phyloP scores from a whole-genome alignment of 2,797 vertebrate genomes.

The Botia kubotai region DNA sequence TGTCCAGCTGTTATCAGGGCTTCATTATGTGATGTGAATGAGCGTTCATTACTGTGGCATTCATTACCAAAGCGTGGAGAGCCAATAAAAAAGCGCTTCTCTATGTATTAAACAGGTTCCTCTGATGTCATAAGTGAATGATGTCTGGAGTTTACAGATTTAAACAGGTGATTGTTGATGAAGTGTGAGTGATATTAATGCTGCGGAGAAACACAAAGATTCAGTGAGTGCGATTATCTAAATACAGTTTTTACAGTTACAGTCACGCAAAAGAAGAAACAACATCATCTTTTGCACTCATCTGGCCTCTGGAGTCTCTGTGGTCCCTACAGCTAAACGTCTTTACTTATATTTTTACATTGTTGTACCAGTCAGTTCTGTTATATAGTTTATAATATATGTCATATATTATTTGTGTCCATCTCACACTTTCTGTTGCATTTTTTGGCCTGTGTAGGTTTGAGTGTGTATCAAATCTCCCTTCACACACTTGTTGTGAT shows the following conservation, averaged over 20 bases:
- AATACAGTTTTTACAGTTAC: slow-evolving; percentile 25
- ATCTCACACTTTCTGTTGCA: neutral
- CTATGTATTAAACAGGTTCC: slow-evolving; percentile 51
- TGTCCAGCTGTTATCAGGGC: slow-evolving; percentile 59
- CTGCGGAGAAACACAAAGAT: slow-evolving; percentile 15
- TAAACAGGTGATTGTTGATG: slow-evolving; percentile 5
- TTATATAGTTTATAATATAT: too few species aligned
- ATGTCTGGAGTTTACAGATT: slow-evolving; percentile 10
- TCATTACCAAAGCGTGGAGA: slow-evolving; percentile 56
- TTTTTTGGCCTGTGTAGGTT: neutral
- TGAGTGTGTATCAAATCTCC: neutral
- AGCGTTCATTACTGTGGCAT: slow-evolving; percentile 54
- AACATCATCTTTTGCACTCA: slow-evolving; percentile 2
- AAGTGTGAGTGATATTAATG: slow-evolving; percentile 20
- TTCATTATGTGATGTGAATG: slow-evolving; percentile 62
- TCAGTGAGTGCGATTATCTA: slow-evolving; percentile 19
- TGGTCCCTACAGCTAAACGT: slow-evolving; percentile 7
- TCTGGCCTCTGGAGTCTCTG: slow-evolving; percentile 39
- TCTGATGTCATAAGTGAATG: slow-evolving; percentile 19
- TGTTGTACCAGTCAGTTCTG: slow-evolving; percentile 2
- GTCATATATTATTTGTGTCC: neutral
- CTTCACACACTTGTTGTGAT: slow-evolving; percentile 23
- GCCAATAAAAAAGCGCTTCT: slow-evolving; percentile 46
- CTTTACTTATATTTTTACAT: neutral
- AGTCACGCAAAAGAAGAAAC: too few species aligned